Conservation (phyloP, 1,140 invertebrate species). For the Drosophila arizonae region DNA sequence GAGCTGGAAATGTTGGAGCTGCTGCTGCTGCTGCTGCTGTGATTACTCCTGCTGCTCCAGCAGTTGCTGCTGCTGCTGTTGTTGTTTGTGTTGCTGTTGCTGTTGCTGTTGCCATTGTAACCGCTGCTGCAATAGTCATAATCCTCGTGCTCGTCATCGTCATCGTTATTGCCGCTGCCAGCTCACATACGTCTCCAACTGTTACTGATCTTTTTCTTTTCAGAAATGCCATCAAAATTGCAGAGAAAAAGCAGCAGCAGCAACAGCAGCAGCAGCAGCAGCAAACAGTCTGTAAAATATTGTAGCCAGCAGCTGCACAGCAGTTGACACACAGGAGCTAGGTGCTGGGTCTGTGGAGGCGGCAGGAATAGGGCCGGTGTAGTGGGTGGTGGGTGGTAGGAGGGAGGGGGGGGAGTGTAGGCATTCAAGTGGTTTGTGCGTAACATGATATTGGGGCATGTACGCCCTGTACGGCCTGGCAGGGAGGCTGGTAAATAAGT, state of each 20-base stretch:
- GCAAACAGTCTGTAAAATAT: conserved; percentile 76
- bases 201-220: conserved; percentile 41
- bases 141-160: conserved; percentile 35
- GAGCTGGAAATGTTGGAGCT: conserved; percentile 54
- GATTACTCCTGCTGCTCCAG: background rate
- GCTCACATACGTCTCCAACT: conserved; percentile 35
- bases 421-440: conserved; percentile 10
- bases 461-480: conserved; percentile 3
- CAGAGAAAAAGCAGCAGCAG: conserved; percentile 47
- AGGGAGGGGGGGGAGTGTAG: background rate
- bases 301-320: conserved; percentile 73
- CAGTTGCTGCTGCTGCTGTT: too few relatives aligned
- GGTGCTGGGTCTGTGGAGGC: background rate
- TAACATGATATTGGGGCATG: conserved; percentile 49
- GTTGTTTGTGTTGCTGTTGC: background rate
- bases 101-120: background rate
- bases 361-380: too few relatives aligned
- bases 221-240: conserved; percentile 67
- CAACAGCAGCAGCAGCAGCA: conserved; percentile 38
- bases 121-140: conserved; percentile 24
- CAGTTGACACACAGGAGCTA: background rate
- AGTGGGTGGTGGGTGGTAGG: background rate
- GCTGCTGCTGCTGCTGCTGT: conserved; percentile 22
- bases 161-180: conserved; percentile 56
- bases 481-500: conserved; percentile 29